Percentiles rank a stretch among this genome's conserved stretches.
Evolutionary conservation across 2,888 invertebrate genomes (phyloP).

Genomic region (Mesoligia furuncula): DNA sequence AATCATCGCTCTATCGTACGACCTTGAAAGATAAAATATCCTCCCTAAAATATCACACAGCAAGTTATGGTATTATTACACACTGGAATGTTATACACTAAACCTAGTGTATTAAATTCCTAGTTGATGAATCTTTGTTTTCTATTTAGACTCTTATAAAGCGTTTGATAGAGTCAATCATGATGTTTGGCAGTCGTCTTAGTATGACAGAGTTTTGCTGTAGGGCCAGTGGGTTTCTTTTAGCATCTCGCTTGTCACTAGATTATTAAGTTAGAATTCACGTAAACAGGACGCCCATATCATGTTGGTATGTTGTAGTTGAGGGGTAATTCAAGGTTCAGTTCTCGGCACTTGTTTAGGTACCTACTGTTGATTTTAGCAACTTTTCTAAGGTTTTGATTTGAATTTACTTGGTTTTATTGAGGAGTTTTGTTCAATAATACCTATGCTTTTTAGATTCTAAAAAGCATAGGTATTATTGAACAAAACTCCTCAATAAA

Average conservation of each 20-base stretch:
- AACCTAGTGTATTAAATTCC: not conserved
- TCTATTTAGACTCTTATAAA: not conserved
- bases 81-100: not conserved
- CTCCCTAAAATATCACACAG: no score
- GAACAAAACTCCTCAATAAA: no score
- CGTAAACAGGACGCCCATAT: not conserved
- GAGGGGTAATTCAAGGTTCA: conserved; percentile 13
- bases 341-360: not conserved
- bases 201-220: not conserved
- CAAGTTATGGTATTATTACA: not conserved
- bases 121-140: not conserved
- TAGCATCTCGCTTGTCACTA: not conserved
- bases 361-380: not conserved
- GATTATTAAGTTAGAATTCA: no score
- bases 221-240: not conserved
- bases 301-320: not conserved
- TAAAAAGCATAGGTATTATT: no score
- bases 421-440: not conserved
- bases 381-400: not conserved
- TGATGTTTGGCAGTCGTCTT: not conserved
- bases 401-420: not conserved
- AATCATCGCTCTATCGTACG: not conserved
- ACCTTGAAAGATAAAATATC: not conserved
- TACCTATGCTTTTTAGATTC: not conserved
- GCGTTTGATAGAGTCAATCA: conserved; percentile 6